Evolutionary conservation across 2,797 vertebrate species (phyloP).

Genomic region (Rhinogobio ventralis): DNA sequence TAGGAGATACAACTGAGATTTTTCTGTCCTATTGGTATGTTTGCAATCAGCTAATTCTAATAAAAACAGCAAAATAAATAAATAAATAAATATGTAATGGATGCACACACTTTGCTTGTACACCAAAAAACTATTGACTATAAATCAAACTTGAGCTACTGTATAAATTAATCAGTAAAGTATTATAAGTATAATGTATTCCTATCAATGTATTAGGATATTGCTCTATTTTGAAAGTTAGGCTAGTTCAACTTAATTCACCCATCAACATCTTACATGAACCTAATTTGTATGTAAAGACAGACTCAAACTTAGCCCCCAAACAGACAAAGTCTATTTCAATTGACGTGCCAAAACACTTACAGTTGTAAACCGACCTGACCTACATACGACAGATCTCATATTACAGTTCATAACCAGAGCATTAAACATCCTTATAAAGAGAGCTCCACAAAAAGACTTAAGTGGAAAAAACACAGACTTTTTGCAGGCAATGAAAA

Average conservation of each 20-base stretch:
- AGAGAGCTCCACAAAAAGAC: background rate
- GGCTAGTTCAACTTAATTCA: background rate
- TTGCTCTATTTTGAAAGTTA: background rate
- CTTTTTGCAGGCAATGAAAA: background rate
- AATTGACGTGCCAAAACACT: conserved; percentile 16
- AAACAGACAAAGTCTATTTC: background rate
- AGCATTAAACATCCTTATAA: conserved; percentile 46
- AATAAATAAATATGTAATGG: background rate
- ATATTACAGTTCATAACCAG: conserved; percentile 51
- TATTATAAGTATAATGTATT: background rate
- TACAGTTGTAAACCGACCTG: conserved; percentile 48
- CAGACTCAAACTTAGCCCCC: background rate
- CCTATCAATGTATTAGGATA: background rate
- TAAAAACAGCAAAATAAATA: background rate
- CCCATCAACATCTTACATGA: background rate
- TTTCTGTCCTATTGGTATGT: background rate
- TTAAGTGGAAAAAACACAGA: background rate
- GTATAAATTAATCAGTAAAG: background rate
- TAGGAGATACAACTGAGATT: background rate
- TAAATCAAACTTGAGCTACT: background rate
- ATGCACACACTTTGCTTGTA: background rate
- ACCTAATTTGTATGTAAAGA: background rate
- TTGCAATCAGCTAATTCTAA: background rate
- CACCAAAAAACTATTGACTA: background rate
- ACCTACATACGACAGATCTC: conserved; percentile 61